A percentile compares a stretch with the other conserved stretches of the same genome.
Conservation (phyloP, 2,888 invertebrate genomes). For the Tipula confusa region DNA sequence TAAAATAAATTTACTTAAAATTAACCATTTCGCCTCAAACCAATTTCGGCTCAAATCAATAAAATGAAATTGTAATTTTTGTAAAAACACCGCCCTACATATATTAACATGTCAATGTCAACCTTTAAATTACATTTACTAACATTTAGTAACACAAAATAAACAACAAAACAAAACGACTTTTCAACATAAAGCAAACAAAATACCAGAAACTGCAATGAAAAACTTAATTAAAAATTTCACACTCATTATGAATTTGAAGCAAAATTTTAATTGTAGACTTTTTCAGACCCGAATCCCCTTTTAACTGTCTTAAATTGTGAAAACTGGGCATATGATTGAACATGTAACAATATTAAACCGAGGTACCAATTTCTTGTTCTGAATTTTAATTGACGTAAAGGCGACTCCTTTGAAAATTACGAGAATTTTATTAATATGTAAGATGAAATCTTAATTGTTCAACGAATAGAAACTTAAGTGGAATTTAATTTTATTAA, state of each 20-base stretch:
- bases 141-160: constrained; percentile 3
- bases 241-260: constrained; percentile 25
- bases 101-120: background rate
- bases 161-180: background rate
- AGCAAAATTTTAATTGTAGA: too few species aligned
- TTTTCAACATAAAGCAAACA: background rate
- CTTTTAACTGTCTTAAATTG: too few species aligned
- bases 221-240: background rate
- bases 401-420: too few species aligned
- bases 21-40: background rate
- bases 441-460: too few species aligned
- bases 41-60: background rate
- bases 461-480: too few species aligned
- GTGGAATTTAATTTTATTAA: too few species aligned
- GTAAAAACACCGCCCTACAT: background rate
- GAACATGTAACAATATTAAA: too few species aligned
- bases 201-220: background rate
- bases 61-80: background rate
- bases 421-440: too few species aligned
- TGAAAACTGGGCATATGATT: too few species aligned
- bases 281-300: too few species aligned
- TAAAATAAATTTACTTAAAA: background rate
- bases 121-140: background rate
- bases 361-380: too few species aligned
- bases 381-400: too few species aligned